Evolutionary conservation across 2,888 invertebrate genomes (phyloP).

Genomic region (Chrysomela aeneicollis): DNA sequence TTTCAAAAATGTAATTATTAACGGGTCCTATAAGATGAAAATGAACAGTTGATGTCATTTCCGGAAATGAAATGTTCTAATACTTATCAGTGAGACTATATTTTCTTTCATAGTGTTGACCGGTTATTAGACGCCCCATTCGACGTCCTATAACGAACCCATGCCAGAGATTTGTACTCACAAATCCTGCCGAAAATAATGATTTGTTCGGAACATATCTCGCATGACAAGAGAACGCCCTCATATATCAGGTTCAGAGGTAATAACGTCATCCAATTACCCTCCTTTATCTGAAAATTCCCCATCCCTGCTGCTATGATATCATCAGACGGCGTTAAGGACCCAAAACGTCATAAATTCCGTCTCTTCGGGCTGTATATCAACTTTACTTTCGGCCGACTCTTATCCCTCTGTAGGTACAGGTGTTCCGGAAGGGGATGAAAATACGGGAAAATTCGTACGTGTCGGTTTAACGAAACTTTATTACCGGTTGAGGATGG

Average conservation of each 20-base stretch:
- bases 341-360: slow-evolving; percentile 27
- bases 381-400: slow-evolving; percentile 18
- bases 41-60: too few species aligned
- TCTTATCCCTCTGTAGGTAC: slow-evolving; percentile 16
- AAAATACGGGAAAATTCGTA: slow-evolving; percentile 20
- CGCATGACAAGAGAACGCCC: slow-evolving; percentile 22
- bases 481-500: slow-evolving; percentile 43
- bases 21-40: too few species aligned
- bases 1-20: too few species aligned
- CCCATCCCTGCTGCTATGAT: slow-evolving; percentile 30
- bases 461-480: slow-evolving; percentile 47
- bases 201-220: slow-evolving; percentile 1
- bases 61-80: too few species aligned
- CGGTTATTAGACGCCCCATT: too few species aligned
- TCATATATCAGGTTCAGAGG: slow-evolving; percentile 35
- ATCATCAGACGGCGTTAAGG: slow-evolving; percentile 27
- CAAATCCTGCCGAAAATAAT: slow-evolving; percentile 7
- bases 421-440: slow-evolving; percentile 15
- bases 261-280: slow-evolving; percentile 41
- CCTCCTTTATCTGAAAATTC: slow-evolving; percentile 33
- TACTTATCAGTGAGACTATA: too few species aligned
- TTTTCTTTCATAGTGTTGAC: too few species aligned
- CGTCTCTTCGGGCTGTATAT: slow-evolving; percentile 18
- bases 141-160: too few species aligned
- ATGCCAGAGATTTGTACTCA: not conserved